Conservation (phyloP, 2,113 vertebrate genomes). For the Acrocephalus kingi region DNA sequence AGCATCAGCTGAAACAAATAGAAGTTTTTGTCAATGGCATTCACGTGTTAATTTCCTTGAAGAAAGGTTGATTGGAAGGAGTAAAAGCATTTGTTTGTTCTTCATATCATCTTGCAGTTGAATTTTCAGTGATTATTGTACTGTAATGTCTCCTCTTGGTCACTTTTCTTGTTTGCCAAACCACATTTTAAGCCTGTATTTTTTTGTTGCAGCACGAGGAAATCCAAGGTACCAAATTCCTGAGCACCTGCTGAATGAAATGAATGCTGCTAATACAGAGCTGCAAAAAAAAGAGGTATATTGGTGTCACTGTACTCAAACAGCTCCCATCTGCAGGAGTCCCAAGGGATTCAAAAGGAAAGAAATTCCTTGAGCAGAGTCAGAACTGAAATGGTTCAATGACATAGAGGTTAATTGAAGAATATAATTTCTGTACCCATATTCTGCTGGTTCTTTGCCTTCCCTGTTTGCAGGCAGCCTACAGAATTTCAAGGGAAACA, state of each 20-base stretch:
- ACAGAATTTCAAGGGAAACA: neutral
- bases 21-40: neutral
- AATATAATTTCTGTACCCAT: too few species aligned
- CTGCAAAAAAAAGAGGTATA: constrained; percentile 84
- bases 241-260: constrained; percentile 82
- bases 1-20: neutral
- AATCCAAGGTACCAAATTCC: constrained; percentile 88
- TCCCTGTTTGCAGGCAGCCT: neutral
- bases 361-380: neutral
- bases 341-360: neutral
- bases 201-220: constrained; percentile 78
- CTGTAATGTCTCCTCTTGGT: neutral
- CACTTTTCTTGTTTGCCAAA: neutral
- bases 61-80: neutral
- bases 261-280: constrained; percentile 81
- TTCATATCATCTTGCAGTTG: neutral
- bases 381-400: neutral
- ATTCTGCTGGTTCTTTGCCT: neutral
- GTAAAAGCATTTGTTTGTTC: neutral
- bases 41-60: neutral
- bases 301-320: neutral
- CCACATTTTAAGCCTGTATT: neutral
- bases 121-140: neutral
- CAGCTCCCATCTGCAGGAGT: neutral
- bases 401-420: neutral